Conservation (phyloP, 2,113 vertebrate genomes). For the Phycodurus eques region DNA sequence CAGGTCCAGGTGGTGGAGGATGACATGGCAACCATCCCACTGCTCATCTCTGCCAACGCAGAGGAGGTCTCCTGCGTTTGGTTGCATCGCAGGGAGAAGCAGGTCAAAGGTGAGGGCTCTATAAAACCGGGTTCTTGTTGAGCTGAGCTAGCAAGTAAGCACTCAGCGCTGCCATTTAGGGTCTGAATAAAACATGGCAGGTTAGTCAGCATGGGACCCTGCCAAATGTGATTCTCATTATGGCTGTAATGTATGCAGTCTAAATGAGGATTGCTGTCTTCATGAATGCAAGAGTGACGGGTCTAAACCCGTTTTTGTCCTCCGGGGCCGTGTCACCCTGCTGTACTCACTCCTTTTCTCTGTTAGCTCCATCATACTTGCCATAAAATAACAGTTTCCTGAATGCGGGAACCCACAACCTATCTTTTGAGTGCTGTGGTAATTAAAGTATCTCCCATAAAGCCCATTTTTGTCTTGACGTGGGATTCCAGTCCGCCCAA, state of each 20-base stretch:
- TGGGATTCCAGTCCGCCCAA: slow-evolving; percentile 54
- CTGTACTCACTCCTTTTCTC: slow-evolving; percentile 38
- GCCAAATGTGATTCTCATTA: slow-evolving; percentile 76
- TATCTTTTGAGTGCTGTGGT: slow-evolving; percentile 28
- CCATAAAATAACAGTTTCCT: slow-evolving; percentile 30
- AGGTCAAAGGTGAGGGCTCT: slow-evolving; percentile 74
- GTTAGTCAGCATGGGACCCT: slow-evolving; percentile 66
- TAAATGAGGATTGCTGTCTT: slow-evolving; percentile 74
- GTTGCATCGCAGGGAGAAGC: slow-evolving; percentile 58
- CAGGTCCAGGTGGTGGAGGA: slow-evolving; percentile 68
- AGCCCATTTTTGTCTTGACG: slow-evolving; percentile 53
- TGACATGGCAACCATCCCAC: slow-evolving; percentile 62
- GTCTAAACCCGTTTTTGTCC: slow-evolving; percentile 58
- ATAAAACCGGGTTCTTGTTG: slow-evolving; percentile 63
- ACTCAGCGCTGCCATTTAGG: slow-evolving; percentile 68
- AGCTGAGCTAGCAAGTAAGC: slow-evolving; percentile 71
- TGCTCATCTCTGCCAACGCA: slow-evolving; percentile 74
- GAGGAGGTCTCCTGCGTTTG: slow-evolving; percentile 70
- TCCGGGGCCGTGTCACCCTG: slow-evolving; percentile 50
- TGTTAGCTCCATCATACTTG: slow-evolving; percentile 27
- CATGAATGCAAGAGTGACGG: slow-evolving; percentile 64
- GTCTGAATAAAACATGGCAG: slow-evolving; percentile 74
- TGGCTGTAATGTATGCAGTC: slow-evolving; percentile 73
- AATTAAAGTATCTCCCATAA: slow-evolving; percentile 36
- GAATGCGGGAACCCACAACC: slow-evolving; percentile 27